Evolutionary conservation across 2,888 invertebrate species (phyloP).

Genomic region (Harpalus rufipes): DNA sequence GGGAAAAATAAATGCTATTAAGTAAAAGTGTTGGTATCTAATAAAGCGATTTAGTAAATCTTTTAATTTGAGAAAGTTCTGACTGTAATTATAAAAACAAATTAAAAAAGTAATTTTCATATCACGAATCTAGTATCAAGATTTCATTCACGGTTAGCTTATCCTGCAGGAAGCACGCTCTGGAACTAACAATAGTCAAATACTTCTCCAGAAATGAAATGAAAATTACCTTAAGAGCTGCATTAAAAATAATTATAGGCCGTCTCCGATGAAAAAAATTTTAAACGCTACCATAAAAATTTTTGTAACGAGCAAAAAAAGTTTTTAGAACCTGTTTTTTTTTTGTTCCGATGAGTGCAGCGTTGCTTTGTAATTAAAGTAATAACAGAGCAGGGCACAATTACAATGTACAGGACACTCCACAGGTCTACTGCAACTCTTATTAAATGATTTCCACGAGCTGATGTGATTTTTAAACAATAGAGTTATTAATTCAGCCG

Average conservation of each 20-base stretch:
- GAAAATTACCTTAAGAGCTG: constrained; percentile 65
- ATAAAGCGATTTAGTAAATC: neutral
- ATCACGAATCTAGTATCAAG: constrained; percentile 27
- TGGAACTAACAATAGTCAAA: constrained; percentile 58
- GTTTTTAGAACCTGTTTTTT: constrained; percentile 69
- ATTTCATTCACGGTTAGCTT: constrained; percentile 13
- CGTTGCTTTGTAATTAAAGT: constrained; percentile 71
- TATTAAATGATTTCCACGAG: constrained; percentile 47
- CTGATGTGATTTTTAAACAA: constrained; percentile 23
- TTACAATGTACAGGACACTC: constrained; percentile 36
- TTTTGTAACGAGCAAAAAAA: constrained; percentile 68
- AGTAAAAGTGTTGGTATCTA: neutral
- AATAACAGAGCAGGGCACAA: constrained; percentile 69
- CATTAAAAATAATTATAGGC: constrained; percentile 70
- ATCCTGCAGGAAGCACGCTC: constrained; percentile 24
- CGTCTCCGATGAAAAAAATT: constrained; percentile 67
- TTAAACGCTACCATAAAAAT: constrained; percentile 69
- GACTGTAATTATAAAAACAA: constrained; percentile 38
- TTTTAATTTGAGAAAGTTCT: constrained; percentile 2
- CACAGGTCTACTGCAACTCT: constrained; percentile 2
- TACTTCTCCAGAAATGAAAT: constrained; percentile 62
- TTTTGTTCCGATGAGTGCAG: constrained; percentile 61
- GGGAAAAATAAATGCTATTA: neutral
- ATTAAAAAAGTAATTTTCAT: constrained; percentile 38
- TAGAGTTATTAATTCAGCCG: constrained; percentile 9